A percentile compares a stretch with the other conserved stretches of the same genome.
Conservation (phyloP, 2,888 invertebrate species). For the Marasmarcha lunaedactyla region DNA sequence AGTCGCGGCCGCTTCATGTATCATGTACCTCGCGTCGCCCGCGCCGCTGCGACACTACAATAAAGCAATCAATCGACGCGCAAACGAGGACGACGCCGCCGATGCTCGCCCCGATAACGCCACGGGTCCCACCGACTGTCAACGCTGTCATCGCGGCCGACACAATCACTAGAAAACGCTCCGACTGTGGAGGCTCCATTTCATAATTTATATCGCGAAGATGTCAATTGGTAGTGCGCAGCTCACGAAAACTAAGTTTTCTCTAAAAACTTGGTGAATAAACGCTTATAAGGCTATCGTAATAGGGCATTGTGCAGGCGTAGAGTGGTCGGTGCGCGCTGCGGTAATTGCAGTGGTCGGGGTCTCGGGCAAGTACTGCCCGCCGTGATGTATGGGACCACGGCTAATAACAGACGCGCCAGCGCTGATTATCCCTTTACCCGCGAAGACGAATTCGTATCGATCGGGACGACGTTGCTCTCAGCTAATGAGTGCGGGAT, state of each 20-base stretch:
- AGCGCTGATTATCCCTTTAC: slow-evolving; percentile 63
- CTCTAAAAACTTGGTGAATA: slow-evolving; percentile 12
- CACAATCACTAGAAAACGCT: slow-evolving; percentile 13
- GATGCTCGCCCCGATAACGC: slow-evolving; percentile 24
- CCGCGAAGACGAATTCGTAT: slow-evolving; percentile 59
- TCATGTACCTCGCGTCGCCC: slow-evolving; percentile 58
- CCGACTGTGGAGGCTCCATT: slow-evolving; percentile 10
- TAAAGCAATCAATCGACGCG: slow-evolving; percentile 62
- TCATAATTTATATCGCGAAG: slow-evolving; percentile 3
- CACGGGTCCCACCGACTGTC: slow-evolving; percentile 20
- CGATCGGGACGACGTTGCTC: slow-evolving; percentile 55
- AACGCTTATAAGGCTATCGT: slow-evolving; percentile 29
- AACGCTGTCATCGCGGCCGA: slow-evolving; percentile 11
- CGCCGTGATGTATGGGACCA: slow-evolving; percentile 66
- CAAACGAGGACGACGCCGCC: slow-evolving; percentile 35
- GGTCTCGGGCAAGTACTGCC: slow-evolving; percentile 56
- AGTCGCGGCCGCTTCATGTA: slow-evolving; percentile 57
- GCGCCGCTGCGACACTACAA: slow-evolving; percentile 42
- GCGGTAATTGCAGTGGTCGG: slow-evolving; percentile 48
- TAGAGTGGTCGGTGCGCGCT: slow-evolving; percentile 32
- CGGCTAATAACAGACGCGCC: slow-evolving; percentile 60
- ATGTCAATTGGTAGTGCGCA: slow-evolving; percentile 14
- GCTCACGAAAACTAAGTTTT: slow-evolving; percentile 12
- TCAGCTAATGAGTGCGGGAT: slow-evolving; percentile 62
- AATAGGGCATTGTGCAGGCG: slow-evolving; percentile 44